Conservation (phyloP, 2,888 invertebrate species). For the Pasiphila rectangulata region DNA sequence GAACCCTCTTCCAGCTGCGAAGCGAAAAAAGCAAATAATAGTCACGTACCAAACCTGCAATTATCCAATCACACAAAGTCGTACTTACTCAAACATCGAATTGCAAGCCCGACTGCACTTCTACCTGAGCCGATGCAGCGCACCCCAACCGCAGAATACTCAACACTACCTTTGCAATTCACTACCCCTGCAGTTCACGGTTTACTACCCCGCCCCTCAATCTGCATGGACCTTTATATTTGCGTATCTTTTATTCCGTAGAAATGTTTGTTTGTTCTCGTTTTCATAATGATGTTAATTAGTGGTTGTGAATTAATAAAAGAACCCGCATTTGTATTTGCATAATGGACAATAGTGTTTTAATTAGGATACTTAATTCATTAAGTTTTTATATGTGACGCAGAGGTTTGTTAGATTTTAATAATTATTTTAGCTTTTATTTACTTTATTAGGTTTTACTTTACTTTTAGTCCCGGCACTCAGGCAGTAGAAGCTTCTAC, state of each 20-base stretch:
- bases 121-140: conserved; percentile 32
- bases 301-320: conserved; percentile 6
- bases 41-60: conserved; percentile 13
- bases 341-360: conserved; percentile 8
- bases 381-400: too few relatives aligned
- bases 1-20: too few relatives aligned
- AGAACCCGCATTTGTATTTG: conserved; percentile 18
- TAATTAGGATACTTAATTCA: neutral
- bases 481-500: too few relatives aligned
- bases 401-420: too few relatives aligned
- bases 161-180: conserved; percentile 4
- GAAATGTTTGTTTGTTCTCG: neutral
- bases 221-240: conserved; percentile 10
- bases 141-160: conserved; percentile 26
- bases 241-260: conserved; percentile 6
- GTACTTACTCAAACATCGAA: conserved; percentile 6
- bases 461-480: too few relatives aligned
- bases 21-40: too few relatives aligned
- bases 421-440: too few relatives aligned
- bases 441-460: too few relatives aligned
- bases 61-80: conserved; percentile 17
- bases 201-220: conserved; percentile 9
- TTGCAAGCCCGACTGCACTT: conserved; percentile 20
- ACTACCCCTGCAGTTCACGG: conserved; percentile 10
- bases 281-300: conserved; percentile 6